phyloP scores from a whole-genome alignment of 2,797 vertebrate species.

The Pseudochirops cupreus region DNA sequence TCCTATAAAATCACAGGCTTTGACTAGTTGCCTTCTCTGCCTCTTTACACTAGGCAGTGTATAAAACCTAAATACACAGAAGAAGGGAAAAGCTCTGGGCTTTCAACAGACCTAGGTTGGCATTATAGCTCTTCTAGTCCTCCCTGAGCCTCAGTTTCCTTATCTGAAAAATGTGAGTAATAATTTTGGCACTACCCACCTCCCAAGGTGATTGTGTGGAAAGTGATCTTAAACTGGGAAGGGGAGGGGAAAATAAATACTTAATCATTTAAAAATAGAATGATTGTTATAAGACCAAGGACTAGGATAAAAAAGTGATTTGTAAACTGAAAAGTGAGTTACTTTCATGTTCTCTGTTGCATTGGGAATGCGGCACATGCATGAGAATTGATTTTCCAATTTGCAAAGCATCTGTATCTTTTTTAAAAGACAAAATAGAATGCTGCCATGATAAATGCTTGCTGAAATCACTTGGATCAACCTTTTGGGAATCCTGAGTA shows the following conservation, averaged over 20 bases:
- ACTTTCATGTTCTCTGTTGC: conserved; percentile 7
- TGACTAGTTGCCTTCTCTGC: neutral
- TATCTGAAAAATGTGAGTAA: neutral
- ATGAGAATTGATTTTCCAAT: conserved; percentile 34
- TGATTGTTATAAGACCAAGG: neutral
- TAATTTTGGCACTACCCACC: neutral
- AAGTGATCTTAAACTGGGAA: neutral
- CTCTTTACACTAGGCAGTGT: neutral
- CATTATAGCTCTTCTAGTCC: neutral
- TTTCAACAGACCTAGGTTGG: neutral
- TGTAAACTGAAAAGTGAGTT: neutral
- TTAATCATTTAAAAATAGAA: neutral
- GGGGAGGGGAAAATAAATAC: neutral
- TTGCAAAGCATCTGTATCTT: neutral
- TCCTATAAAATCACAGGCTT: neutral
- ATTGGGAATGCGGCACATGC: conserved; percentile 4
- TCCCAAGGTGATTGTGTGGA: neutral
- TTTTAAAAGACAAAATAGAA: conserved; percentile 18
- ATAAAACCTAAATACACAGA: neutral
- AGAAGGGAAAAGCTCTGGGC: neutral
- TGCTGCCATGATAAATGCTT: conserved; percentile 31
- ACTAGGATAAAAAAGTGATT: neutral
- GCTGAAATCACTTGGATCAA: conserved; percentile 9
- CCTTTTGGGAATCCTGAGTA: neutral
- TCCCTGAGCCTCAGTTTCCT: neutral